These are phyloP conservation scores for silkworm (Bombyx mori) DNA, from an alignment of 1,140 invertebrate species.

Conservation along the genomic window DNA sequence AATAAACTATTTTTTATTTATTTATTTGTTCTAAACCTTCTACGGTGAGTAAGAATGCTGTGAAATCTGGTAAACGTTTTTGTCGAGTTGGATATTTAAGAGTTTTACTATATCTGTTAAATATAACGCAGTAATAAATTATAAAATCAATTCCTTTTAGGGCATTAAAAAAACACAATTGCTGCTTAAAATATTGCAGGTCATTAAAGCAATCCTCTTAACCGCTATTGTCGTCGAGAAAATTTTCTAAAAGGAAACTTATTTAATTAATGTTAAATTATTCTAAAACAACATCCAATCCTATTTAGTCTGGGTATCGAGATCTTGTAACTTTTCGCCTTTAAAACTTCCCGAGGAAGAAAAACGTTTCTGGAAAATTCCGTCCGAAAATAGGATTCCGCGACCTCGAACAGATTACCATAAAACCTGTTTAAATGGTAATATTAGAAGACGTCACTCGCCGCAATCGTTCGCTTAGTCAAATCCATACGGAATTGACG, in stretches of 20 bases:
- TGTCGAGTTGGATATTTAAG: not conserved
- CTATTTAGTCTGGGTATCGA: conserved; percentile 46
- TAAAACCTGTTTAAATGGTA: conserved; percentile 72
- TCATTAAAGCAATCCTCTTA: too few relatives aligned
- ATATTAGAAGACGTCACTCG: conserved; percentile 65
- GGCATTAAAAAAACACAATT: too few relatives aligned
- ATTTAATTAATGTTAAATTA: conserved; percentile 53
- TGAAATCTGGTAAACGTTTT: not conserved
- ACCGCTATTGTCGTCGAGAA: conserved; percentile 23
- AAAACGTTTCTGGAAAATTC: conserved; percentile 55
- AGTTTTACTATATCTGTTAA: too few relatives aligned
- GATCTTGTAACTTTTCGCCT: conserved; percentile 57
- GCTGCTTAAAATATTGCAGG: too few relatives aligned
- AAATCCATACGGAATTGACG: conserved; percentile 32
- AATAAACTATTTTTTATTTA: too few relatives aligned
- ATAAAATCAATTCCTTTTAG: too few relatives aligned
- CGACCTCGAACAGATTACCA: conserved; percentile 54
- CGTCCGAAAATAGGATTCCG: conserved; percentile 56
- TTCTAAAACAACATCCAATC: conserved; percentile 49
- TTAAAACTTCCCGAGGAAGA: conserved; percentile 44
- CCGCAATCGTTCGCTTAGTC: conserved; percentile 41
- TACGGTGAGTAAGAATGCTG: not conserved
- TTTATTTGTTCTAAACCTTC: not conserved
- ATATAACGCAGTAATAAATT: too few relatives aligned
- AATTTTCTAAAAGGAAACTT: conserved; percentile 33